phyloP scores from a whole-genome alignment of 2,888 invertebrate species.

The Cerastis leucographa region DNA sequence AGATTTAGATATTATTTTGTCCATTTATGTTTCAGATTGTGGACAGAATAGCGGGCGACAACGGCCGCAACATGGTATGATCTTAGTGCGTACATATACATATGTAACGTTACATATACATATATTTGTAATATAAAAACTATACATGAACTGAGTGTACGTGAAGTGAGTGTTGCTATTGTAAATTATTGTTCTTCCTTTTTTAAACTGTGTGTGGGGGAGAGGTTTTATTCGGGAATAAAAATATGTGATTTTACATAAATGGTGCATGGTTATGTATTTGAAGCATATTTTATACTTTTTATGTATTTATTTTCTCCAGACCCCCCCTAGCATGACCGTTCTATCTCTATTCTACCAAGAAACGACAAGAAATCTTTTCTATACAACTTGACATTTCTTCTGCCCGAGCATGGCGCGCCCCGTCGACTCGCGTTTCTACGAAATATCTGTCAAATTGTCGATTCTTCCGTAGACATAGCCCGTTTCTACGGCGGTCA shows the following conservation, averaged over 20 bases:
- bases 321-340: no score
- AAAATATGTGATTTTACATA: neutral
- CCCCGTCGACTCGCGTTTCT: no score
- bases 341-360: no score
- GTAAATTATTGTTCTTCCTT: conserved; percentile 52
- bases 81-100: conserved; percentile 82
- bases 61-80: conserved; percentile 96
- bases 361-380: no score
- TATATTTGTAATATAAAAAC: conserved; percentile 29
- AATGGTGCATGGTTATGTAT: conserved; percentile 4
- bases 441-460: no score
- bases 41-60: conserved; percentile 95
- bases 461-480: no score
- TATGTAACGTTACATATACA: conserved; percentile 64
- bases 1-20: neutral
- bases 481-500: no score
- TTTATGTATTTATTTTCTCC: neutral
- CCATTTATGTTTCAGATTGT: conserved; percentile 91
- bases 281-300: conserved; percentile 2
- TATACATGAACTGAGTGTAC: conserved; percentile 24
- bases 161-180: conserved; percentile 55
- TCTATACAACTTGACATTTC: no score
- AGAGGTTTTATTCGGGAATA: conserved; percentile 16
- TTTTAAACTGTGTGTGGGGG: conserved; percentile 12
- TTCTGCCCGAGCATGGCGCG: no score